Percentiles rank a stretch among this genome's conserved stretches.
phyloP scores from a whole-genome alignment of 2,113 vertebrate genomes.

The Muntiacus muntjak region DNA sequence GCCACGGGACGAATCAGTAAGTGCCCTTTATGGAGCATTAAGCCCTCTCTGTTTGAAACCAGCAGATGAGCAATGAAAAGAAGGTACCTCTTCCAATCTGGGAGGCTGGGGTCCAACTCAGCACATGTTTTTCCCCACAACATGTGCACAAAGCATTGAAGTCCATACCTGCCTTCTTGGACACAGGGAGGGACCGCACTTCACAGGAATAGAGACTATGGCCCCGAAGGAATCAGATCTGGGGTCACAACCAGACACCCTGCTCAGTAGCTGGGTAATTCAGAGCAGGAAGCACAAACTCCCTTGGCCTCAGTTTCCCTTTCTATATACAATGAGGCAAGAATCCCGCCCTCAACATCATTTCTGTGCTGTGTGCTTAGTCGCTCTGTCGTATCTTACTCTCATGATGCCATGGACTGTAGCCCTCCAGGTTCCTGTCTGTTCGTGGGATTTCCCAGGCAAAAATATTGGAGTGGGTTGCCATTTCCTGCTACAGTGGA shows the following conservation, averaged over 20 bases:
- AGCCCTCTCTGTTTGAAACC: not conserved
- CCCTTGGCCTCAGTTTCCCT: not conserved
- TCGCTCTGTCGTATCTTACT: not conserved
- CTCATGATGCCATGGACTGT: not conserved
- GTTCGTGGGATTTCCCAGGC: not conserved
- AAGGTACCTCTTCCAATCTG: not conserved
- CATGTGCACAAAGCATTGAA: not conserved
- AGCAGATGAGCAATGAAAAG: not conserved
- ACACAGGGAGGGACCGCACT: not conserved
- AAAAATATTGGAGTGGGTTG: not conserved
- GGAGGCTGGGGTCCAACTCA: not conserved
- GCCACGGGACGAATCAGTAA: not conserved
- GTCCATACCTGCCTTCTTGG: not conserved
- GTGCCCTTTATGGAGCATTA: not conserved
- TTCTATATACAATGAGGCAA: accelerated
- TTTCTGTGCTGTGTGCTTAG: not conserved
- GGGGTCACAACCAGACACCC: not conserved
- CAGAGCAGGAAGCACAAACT: not conserved
- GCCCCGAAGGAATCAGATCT: not conserved
- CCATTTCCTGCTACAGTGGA: not conserved
- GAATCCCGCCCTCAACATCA: not conserved
- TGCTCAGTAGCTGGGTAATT: not conserved
- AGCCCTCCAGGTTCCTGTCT: not conserved
- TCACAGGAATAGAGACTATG: not conserved
- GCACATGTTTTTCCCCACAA: not conserved